Base-by-base conservation (phyloP, 1,140 invertebrate genomes). In the Eupristina koningsbergeri region DNA sequence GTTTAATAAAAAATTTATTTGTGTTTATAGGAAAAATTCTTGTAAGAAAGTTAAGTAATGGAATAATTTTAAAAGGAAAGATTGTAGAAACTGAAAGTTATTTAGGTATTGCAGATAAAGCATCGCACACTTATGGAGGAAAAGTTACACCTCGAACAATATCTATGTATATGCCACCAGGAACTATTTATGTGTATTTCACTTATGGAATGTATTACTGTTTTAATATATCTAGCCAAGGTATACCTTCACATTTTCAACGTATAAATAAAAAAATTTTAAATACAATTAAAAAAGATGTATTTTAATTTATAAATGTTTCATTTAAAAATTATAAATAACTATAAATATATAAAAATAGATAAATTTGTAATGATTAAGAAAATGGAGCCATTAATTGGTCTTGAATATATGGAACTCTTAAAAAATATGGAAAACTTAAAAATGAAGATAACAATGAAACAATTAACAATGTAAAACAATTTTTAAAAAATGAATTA, bases 181-280 rank as follows among this genome's bases (percentile, higher is more conserved):
- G 96, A n/a, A 97, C 96, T 50, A 93, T 94, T 53, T 97, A 96
- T 91, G 95, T 97, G 8, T 97, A 97, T 87, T 92, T 95, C 78
- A 97, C 96, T 22, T 97, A 97, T 91, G 96, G 96, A 86, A 96
- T 96, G 94, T 97, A 97, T 88, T 93, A 95, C 88, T 97, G 96
- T 87, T 94, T 97, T 86, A 97, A 97, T 90, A 95, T 97, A 81
- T 97, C 96, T n/a, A 95, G 95, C 88, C 86, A 93, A 93, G 96
- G 95, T 95, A 90, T 17, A 29, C 15, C 1, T 45, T 75, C 31
- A 29, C 31, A 22, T 73, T 26, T 50, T 22, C 13, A 67, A 36
- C 13, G n/a, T 71, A 50, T 29, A 29, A 53, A 75, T 45, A 39
- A 41, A 41, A 71, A 50, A 13, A 50, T 17, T n/a, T n/a, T 50